Evolutionary conservation across 2,797 vertebrate genomes (phyloP), one percentile per base, ranked within the genome.

Genomic region (Oreochromis mossambicus): DNA sequence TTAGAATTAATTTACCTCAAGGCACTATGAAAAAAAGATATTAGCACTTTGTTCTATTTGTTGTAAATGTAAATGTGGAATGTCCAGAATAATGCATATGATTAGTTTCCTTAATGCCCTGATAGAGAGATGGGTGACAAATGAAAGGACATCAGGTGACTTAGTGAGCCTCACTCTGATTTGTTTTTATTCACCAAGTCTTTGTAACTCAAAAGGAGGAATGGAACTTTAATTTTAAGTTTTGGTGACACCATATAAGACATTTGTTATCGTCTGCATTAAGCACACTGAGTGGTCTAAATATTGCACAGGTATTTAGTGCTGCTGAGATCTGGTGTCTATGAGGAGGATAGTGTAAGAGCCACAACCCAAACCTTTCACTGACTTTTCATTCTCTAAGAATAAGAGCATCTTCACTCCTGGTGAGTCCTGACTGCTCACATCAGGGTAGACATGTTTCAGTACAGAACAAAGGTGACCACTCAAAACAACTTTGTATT

Each of bases 391-490:
- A 19, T 75, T 19, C 46, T 50, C 1, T 50, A 11, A n/a, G 17
- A 50, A 34, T 3, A 34, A 75, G 11, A 34, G 43, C 26, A 34
- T 50, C 70, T 75, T 13, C 46, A n/a, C 26, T 75, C 26, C 26
- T 75, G 56, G 29, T 61, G 56, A 34, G 56, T 0, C 17, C 17
- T 50, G 26, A n/a, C 46, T 75, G 10, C 70, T 75, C 46, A 32
- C 70, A 75, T 75, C 70, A 75, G 43, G 26, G 26, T 29, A 50
- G 68, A 48, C 21, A 15, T 77, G 73, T 54, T 77, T 75, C 26
- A 50, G 46, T 75, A 34, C 46, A 75, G 46, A 50, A 75, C 24
- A 75, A 50, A 75, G 70, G 46, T 75, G 70, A 50, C 70, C 46
- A 50, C 70, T 75, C 46, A 50, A 46, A 50, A 75, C 43, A 50